These are phyloP conservation scores for Calliphora vicina DNA, from an alignment of 1,140 invertebrate genomes.

Conservation along the genomic window DNA sequence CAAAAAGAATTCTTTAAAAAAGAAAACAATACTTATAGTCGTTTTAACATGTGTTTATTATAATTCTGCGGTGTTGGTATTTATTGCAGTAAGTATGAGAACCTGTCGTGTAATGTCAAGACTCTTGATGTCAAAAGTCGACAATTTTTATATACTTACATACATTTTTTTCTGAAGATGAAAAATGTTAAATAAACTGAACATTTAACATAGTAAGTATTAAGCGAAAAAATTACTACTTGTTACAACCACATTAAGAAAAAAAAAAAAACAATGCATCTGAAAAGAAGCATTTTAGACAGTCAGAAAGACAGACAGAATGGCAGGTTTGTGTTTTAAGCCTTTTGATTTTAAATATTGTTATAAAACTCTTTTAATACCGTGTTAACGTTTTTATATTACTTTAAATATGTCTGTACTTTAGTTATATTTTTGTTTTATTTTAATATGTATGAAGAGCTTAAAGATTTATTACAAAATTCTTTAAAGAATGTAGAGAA, in stretches of 20 bases:
- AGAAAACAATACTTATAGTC: neutral
- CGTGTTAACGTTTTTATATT: neutral
- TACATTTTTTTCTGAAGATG: neutral
- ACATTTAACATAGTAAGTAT: neutral
- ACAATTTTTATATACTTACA: neutral
- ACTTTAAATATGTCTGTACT: neutral
- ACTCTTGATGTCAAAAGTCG: slow-evolving; percentile 1
- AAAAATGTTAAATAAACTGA: neutral
- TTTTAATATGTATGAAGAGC: neutral
- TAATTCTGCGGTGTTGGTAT: slow-evolving; percentile 12
- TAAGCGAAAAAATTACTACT: neutral
- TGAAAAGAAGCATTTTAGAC: neutral
- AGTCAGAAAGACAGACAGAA: neutral
- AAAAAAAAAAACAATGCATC: neutral
- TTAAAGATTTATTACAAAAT: slow-evolving; percentile 6
- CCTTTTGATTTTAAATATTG: neutral
- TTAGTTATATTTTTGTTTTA: neutral
- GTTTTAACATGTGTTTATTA: neutral
- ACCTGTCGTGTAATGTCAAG: slow-evolving; percentile 15
- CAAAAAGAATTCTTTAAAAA: neutral
- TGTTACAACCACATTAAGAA: neutral
- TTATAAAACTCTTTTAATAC: neutral
- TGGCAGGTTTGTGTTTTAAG: neutral
- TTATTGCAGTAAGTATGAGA: slow-evolving; percentile 10
- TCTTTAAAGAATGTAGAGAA: neutral